Percentiles rank a stretch among this genome's conserved stretches.
Conservation (phyloP, 2,888 invertebrate species). For the Leucophenga maculata region DNA sequence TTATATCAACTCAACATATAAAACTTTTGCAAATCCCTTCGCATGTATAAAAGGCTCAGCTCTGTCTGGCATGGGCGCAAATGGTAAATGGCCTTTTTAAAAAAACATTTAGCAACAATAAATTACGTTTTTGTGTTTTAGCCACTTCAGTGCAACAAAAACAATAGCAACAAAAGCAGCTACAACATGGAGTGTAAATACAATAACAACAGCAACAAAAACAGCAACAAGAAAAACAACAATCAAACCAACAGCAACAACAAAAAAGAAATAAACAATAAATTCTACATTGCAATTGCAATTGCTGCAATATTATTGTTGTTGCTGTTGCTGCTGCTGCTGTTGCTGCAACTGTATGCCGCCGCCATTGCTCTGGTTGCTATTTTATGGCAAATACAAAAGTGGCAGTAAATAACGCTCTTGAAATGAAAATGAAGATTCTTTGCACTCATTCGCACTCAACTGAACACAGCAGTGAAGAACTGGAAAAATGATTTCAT, state of each 20-base stretch:
- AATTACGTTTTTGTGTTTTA: too few relatives aligned
- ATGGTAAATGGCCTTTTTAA: too few relatives aligned
- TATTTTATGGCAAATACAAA: slow-evolving; percentile 2
- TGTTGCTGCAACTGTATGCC: background rate
- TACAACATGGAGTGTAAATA: background rate
- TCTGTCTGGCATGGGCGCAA: too few relatives aligned
- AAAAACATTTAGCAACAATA: too few relatives aligned
- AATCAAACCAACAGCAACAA: background rate
- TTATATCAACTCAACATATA: too few relatives aligned
- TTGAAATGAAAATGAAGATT: background rate
- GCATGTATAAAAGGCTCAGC: too few relatives aligned
- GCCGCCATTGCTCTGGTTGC: background rate
- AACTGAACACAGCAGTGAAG: background rate
- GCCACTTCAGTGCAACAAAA: background rate
- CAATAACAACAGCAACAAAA: background rate
- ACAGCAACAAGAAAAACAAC: background rate
- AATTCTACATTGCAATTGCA: background rate
- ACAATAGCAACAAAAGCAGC: background rate
- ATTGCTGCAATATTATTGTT: background rate
- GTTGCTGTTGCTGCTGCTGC: background rate
- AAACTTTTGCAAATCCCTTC: too few relatives aligned
- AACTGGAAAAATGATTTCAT: too few relatives aligned
- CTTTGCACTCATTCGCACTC: background rate
- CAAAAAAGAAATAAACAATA: background rate
- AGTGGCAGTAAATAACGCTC: slow-evolving; percentile 1